Conservation (phyloP, 2,797 vertebrate genomes). For the Coluber constrictor region DNA sequence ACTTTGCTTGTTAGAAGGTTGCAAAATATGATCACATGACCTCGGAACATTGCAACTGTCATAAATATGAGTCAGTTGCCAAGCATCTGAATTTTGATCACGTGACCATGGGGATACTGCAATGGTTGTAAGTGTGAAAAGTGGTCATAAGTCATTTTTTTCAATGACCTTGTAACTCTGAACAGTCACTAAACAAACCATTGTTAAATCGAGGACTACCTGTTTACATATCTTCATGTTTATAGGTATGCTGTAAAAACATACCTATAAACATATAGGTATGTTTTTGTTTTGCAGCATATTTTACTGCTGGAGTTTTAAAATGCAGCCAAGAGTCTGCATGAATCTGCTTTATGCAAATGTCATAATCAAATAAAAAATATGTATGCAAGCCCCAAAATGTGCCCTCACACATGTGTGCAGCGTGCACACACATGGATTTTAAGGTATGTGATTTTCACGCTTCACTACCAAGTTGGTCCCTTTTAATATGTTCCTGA, state of each 20-base stretch:
- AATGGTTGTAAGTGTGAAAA: not conserved
- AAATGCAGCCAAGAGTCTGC: not conserved
- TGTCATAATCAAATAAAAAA: not conserved
- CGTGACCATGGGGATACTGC: not conserved
- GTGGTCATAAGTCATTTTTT: not conserved
- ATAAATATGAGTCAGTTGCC: not conserved
- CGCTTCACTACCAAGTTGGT: conserved; percentile 1
- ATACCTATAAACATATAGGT: too few species aligned
- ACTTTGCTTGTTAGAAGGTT: not conserved
- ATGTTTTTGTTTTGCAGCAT: not conserved
- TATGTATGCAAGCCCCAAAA: not conserved
- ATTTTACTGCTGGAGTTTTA: not conserved
- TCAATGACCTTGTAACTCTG: not conserved
- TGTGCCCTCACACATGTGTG: not conserved
- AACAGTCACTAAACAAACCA: not conserved
- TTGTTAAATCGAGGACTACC: not conserved
- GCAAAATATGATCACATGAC: not conserved
- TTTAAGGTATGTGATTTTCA: conserved; percentile 28
- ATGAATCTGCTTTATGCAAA: not conserved
- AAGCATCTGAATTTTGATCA: not conserved
- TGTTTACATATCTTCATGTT: not conserved
- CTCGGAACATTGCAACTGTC: not conserved
- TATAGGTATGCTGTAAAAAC: not conserved
- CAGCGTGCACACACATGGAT: not conserved
- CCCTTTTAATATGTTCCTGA: conserved; percentile 22